phyloP scores from a whole-genome alignment of 2,113 vertebrate species.

The Reinhardtius hippoglossoides region DNA sequence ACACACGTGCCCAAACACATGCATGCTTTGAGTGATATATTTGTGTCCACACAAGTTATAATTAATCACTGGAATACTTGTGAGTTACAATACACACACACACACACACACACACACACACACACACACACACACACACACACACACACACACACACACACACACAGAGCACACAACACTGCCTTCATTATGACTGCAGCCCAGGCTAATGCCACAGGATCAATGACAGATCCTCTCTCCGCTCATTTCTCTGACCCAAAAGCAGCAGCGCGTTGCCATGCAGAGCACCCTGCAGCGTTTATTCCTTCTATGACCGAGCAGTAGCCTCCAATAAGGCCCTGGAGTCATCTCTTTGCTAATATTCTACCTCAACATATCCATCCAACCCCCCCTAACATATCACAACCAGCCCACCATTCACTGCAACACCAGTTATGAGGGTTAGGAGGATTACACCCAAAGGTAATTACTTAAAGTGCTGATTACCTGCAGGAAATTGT shows the following conservation, averaged over 20 bases:
- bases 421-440: slow-evolving; percentile 34
- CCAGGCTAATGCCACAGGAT: slow-evolving; percentile 71
- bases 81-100: slow-evolving; percentile 34
- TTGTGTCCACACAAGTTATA: slow-evolving; percentile 62
- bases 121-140: slow-evolving; percentile 21
- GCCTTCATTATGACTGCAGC: slow-evolving; percentile 67
- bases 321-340: slow-evolving; percentile 58
- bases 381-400: slow-evolving; percentile 23
- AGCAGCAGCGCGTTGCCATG: slow-evolving; percentile 53
- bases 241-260: slow-evolving; percentile 66
- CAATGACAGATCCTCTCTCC: slow-evolving; percentile 66
- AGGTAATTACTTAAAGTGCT: slow-evolving; percentile 60
- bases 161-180: slow-evolving; percentile 17
- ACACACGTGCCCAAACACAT: slow-evolving; percentile 20
- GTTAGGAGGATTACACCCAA: slow-evolving; percentile 47
- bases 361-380: slow-evolving; percentile 29
- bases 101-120: neutral
- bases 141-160: slow-evolving; percentile 8
- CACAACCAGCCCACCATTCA: slow-evolving; percentile 32
- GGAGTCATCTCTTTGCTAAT: slow-evolving; percentile 53
- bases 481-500: slow-evolving; percentile 60
- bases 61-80: slow-evolving; percentile 66
- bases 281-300: slow-evolving; percentile 52
- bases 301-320: slow-evolving; percentile 63
- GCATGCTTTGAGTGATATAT: slow-evolving; percentile 57